These are phyloP conservation scores for Cryptocephalus moraei DNA, from an alignment of 2,888 invertebrate species.

Conservation along the genomic window DNA sequence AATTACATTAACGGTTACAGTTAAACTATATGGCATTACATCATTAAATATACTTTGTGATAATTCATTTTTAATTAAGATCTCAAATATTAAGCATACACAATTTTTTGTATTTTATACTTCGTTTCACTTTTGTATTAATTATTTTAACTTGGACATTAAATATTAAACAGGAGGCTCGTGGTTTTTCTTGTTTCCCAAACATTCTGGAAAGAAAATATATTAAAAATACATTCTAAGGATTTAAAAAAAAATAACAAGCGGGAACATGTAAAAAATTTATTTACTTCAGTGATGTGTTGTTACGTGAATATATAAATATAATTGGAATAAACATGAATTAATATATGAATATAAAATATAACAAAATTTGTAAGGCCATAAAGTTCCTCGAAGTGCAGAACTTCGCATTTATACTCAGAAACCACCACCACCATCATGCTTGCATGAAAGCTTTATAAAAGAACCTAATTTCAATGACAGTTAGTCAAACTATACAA, in stretches of 20 bases:
- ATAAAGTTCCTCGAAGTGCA: constrained; percentile 12
- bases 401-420: constrained; percentile 4
- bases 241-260: constrained; percentile 1
- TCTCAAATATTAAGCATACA: too few species aligned
- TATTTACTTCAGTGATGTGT: constrained; percentile 32
- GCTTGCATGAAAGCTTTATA: constrained; percentile 18
- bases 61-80: too few species aligned
- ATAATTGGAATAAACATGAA: constrained; percentile 32
- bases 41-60: too few species aligned
- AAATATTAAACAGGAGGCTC: too few species aligned
- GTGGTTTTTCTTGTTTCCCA: too few species aligned
- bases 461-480: constrained; percentile 6
- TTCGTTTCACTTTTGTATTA: too few species aligned
- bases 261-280: constrained; percentile 10
- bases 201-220: too few species aligned
- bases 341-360: constrained; percentile 36
- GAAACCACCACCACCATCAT: constrained; percentile 25
- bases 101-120: too few species aligned
- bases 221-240: too few species aligned
- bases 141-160: too few species aligned
- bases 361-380: constrained; percentile 32
- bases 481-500: constrained; percentile 10
- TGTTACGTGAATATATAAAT: constrained; percentile 31
- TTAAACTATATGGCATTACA: too few species aligned
- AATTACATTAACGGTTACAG: too few species aligned